Conservation (phyloP, 1,140 invertebrate genomes). For the Sycobia sp. region DNA sequence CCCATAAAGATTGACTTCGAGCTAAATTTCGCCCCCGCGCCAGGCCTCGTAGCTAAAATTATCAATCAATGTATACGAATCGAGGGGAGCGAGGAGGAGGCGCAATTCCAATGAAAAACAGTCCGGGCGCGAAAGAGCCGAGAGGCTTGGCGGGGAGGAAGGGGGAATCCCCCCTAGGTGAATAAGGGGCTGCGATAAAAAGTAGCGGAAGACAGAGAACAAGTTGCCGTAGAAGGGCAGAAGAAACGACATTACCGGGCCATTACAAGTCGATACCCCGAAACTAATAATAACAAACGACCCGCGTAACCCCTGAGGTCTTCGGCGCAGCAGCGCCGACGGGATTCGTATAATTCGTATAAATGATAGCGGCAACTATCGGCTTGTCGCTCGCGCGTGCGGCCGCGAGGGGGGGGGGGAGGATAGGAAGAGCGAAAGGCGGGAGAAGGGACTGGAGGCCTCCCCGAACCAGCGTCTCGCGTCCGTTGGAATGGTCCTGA, state of each 20-base stretch:
- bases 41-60: no score
- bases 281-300: constrained; percentile 61
- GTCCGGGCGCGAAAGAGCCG: not conserved
- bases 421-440: no score
- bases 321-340: not conserved
- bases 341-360: constrained; percentile 57
- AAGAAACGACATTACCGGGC: constrained; percentile 20
- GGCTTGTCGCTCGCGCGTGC: not conserved
- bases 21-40: no score
- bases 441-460: no score
- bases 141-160: not conserved
- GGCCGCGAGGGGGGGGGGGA: constrained; percentile 30
- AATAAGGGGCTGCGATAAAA: constrained; percentile 1
- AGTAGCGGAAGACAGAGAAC: not conserved
- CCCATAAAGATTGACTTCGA: no score
- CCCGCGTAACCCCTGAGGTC: constrained; percentile 41
- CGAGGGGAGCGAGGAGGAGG: no score
- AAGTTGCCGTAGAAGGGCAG: not conserved
- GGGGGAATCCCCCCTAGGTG: not conserved
- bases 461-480: constrained; percentile 36
- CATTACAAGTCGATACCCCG: constrained; percentile 29
- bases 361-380: constrained; percentile 55
- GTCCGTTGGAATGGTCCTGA: constrained; percentile 52
- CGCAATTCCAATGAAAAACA: constrained; percentile 4
- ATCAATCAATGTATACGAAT: no score